Evolutionary conservation across 2,888 invertebrate species (phyloP).

Genomic region (Callimorpha dominula): DNA sequence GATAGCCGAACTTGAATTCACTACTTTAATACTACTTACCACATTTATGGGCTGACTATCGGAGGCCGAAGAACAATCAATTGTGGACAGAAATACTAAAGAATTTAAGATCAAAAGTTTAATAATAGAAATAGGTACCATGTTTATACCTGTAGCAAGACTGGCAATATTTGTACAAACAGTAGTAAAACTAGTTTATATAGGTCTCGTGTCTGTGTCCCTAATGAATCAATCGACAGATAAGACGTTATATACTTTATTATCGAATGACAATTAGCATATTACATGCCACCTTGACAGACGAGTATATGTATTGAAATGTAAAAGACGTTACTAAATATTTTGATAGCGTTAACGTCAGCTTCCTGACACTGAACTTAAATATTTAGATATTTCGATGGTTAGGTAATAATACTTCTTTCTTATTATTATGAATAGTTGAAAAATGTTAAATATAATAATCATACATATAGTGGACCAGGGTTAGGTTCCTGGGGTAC

Average conservation of each 20-base stretch:
- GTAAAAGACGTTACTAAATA: background rate
- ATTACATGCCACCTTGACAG: background rate
- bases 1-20: background rate
- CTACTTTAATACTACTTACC: background rate
- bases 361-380: too few relatives aligned
- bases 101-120: too few relatives aligned
- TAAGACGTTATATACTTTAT: background rate
- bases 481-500: too few relatives aligned
- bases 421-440: too few relatives aligned
- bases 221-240: too few relatives aligned
- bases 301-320: background rate
- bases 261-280: background rate
- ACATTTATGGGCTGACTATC: background rate
- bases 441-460: too few relatives aligned
- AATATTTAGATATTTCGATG: too few relatives aligned
- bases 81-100: background rate
- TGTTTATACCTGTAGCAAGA: background rate
- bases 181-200: background rate
- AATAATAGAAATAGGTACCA: background rate
- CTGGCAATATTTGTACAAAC: background rate
- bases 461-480: too few relatives aligned
- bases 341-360: background rate
- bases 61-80: background rate
- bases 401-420: too few relatives aligned
- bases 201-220: too few relatives aligned